These are phyloP conservation scores for Glandiceps talaboti DNA, from an alignment of 53 echinoderm and acorn worm species.

Conservation along the genomic window DNA sequence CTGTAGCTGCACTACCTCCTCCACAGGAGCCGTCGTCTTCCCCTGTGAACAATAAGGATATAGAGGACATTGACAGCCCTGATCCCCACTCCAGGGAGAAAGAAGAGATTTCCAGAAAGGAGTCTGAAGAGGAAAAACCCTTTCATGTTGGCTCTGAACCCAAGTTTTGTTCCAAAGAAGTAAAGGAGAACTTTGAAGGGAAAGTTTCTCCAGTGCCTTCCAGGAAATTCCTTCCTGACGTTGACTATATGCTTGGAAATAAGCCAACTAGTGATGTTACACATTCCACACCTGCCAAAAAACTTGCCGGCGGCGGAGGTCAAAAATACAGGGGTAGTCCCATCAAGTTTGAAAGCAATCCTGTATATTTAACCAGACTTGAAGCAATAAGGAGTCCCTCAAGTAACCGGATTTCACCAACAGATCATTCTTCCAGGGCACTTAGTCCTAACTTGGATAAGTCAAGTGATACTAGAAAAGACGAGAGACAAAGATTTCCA, in stretches of 20 bases:
- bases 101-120: not conserved
- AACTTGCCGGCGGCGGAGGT: not conserved
- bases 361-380: not conserved
- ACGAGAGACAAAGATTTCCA: not conserved
- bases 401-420: not conserved
- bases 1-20: constrained; percentile 45
- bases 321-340: not conserved
- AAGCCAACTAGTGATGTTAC: not conserved
- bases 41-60: no score
- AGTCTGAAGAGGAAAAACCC: not conserved
- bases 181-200: not conserved
- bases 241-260: constrained; percentile 1
- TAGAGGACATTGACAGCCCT: no score
- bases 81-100: not conserved
- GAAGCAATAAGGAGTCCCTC: not conserved
- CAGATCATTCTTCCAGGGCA: no score
- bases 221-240: constrained; percentile 2
- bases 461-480: not conserved
- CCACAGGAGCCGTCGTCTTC: not conserved
- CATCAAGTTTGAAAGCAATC: not conserved
- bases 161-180: not conserved
- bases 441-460: not conserved
- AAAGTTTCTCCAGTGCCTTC: not conserved
- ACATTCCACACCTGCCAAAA: not conserved
- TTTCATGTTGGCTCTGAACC: not conserved